A percentile compares a stretch with the other conserved stretches of the same genome.
Evolutionary conservation across 2,113 vertebrate species (phyloP).

Genomic region (Casuarius casuarius): DNA sequence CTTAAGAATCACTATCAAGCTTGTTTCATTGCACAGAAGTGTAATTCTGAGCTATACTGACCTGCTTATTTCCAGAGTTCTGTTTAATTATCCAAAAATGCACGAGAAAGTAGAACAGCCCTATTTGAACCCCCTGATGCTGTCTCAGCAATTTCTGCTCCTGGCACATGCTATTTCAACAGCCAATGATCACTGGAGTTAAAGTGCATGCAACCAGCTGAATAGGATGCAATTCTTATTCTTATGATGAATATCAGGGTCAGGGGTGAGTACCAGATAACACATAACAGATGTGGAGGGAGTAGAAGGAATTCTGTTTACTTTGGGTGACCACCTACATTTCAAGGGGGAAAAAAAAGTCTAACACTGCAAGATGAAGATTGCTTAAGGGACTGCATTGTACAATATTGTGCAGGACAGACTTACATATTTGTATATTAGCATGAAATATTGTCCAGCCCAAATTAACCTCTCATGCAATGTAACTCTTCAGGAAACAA

Average conservation of each 20-base stretch:
- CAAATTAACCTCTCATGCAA: not conserved
- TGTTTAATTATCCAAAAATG: slow-evolving; percentile 8
- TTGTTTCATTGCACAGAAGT: not conserved
- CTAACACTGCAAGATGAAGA: slow-evolving; percentile 22
- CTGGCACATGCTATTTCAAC: slow-evolving; percentile 27
- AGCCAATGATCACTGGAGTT: slow-evolving; percentile 29
- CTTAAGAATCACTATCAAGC: not conserved
- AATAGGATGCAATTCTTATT: slow-evolving; percentile 60
- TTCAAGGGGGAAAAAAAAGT: not conserved
- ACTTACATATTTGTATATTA: not conserved
- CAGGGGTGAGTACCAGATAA: slow-evolving; percentile 67
- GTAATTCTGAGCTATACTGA: not conserved
- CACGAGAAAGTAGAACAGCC: not conserved
- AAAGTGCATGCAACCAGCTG: slow-evolving; percentile 42
- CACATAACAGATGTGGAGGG: slow-evolving; percentile 55
- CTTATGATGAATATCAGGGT: slow-evolving; percentile 64
- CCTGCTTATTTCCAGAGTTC: slow-evolving; percentile 16
- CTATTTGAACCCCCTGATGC: not conserved
- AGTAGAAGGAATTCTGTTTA: slow-evolving; percentile 64
- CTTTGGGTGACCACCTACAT: slow-evolving; percentile 50
- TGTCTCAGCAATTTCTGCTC: slow-evolving; percentile 32
- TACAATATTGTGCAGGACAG: not conserved
- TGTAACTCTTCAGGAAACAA: not conserved
- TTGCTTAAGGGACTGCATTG: not conserved
- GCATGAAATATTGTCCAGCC: not conserved